Base-by-base conservation (phyloP, 2,113 vertebrate species). In the Anguilla rostrata region DNA sequence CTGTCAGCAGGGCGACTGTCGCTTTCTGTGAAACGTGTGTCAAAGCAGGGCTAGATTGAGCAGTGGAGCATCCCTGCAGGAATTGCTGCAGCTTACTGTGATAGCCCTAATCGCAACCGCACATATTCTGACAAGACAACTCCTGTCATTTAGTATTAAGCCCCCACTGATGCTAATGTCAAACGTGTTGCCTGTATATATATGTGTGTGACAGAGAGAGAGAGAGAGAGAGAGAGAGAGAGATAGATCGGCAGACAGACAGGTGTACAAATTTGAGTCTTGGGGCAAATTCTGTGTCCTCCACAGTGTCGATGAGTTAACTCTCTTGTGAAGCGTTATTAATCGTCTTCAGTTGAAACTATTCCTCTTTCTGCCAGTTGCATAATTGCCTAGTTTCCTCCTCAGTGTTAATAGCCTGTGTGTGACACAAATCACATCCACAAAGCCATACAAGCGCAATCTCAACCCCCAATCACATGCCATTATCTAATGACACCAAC, bases 141-240 rank as follows among this genome's bases (percentile, higher is more conserved):
- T 56, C 81, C 79, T 71, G 57, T 56, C 85, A 16, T 41, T 85
- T 53, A 81, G 20, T 12, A 39, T 86, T 86, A 86, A 40, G 85
- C 49, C n/a, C 39, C 22, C 80, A 29, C 26, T 75, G 46, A 83
- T 29, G 43, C 56, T 43, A 6, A 81, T 34, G 56, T 18, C 56
- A 40, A 12, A 22, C 26, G 5, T 53, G 26, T 53, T 82, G 41
- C 43, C 22, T 29, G 39, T n/a, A 29, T 63, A 53, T 7, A 41
- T n/a, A 6, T 57, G 82, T 29, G 11, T 60, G 11, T 18, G 29
- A 60, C 22, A 34, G 39, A 57, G 82, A 16, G 81, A 46, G 15
- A 14, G 15, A 5, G 49, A n/a, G n/a, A n/a, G n/a, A n/a, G n/a
- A 5, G 12, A 53, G 46, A 63, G n/a, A 79, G 60, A 78, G 43